phyloP scores from a whole-genome alignment of 2,797 vertebrate species.

The Crocidura indochinensis region DNA sequence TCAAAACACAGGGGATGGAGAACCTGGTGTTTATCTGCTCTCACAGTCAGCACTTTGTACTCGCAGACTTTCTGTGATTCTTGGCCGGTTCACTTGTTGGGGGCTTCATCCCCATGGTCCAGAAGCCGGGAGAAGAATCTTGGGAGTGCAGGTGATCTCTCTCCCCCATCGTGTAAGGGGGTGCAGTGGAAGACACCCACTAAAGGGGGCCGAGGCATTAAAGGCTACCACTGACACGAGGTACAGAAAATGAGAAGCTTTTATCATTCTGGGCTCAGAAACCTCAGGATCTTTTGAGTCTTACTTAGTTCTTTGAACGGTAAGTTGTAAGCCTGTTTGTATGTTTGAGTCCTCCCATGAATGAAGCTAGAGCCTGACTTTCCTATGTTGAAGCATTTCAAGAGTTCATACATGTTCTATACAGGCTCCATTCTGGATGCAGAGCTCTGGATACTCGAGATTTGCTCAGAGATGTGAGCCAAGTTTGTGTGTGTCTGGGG shows the following conservation, averaged over 20 bases:
- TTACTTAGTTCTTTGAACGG: slow-evolving; percentile 29
- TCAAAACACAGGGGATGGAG: slow-evolving; percentile 64
- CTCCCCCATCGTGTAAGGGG: not conserved
- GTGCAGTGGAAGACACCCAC: slow-evolving; percentile 30
- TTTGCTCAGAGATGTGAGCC: too few species aligned
- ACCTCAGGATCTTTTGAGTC: not conserved
- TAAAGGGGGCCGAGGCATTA: not conserved
- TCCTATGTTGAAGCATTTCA: too few species aligned
- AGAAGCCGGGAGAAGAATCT: slow-evolving; percentile 45
- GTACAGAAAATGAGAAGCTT: slow-evolving; percentile 77
- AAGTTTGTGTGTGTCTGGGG: too few species aligned
- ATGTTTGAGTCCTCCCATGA: not conserved
- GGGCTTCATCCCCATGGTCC: not conserved
- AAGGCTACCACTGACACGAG: slow-evolving; percentile 60
- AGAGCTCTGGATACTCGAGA: slow-evolving; percentile 36
- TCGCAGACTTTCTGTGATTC: slow-evolving; percentile 34
- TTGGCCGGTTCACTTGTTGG: not conserved
- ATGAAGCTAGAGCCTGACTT: slow-evolving; percentile 35
- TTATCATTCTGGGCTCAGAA: not conserved
- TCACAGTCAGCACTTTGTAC: slow-evolving; percentile 60
- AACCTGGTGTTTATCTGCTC: slow-evolving; percentile 73
- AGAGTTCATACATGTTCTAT: too few species aligned
- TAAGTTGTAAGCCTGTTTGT: slow-evolving; percentile 69
- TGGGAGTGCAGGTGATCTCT: not conserved
- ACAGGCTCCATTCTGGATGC: not conserved